phyloP scores from a whole-genome alignment of 2,888 invertebrate genomes.

The Ctenicera cuprea region DNA sequence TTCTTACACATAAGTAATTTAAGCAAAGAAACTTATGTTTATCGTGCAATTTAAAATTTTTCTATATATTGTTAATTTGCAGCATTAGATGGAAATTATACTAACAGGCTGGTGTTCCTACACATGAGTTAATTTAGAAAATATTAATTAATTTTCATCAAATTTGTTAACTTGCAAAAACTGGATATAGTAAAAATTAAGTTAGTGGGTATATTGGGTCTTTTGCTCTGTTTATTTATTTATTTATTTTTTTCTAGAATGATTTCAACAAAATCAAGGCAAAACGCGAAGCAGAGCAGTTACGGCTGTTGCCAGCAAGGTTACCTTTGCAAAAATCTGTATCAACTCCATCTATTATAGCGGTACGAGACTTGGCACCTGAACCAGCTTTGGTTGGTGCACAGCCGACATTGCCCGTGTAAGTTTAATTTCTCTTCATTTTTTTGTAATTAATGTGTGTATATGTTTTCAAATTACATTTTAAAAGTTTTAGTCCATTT shows the following conservation, averaged over 20 bases:
- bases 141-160: not conserved
- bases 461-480: not conserved
- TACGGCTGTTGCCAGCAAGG: conserved; percentile 77
- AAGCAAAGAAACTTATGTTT: not conserved
- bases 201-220: too few species aligned
- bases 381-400: conserved; percentile 74
- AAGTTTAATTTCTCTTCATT: conserved; percentile 68
- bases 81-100: not conserved
- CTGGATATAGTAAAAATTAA: too few species aligned
- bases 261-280: conserved; percentile 83
- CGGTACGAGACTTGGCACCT: conserved; percentile 78
- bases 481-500: conserved; percentile 12
- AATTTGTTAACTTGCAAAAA: too few species aligned
- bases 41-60: not conserved
- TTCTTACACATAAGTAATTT: too few species aligned
- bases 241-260: conserved; percentile 73
- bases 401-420: conserved; percentile 76
- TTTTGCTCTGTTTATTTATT: too few species aligned
- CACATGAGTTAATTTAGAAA: too few species aligned
- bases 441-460: conserved; percentile 2
- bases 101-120: too few species aligned
- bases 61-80: too few species aligned
- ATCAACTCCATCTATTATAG: conserved; percentile 92
- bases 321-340: conserved; percentile 92
- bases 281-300: conserved; percentile 76